These are phyloP conservation scores for Plecturocebus donacophilus DNA, from an alignment of 2,113 vertebrate species.

Conservation along the genomic window DNA sequence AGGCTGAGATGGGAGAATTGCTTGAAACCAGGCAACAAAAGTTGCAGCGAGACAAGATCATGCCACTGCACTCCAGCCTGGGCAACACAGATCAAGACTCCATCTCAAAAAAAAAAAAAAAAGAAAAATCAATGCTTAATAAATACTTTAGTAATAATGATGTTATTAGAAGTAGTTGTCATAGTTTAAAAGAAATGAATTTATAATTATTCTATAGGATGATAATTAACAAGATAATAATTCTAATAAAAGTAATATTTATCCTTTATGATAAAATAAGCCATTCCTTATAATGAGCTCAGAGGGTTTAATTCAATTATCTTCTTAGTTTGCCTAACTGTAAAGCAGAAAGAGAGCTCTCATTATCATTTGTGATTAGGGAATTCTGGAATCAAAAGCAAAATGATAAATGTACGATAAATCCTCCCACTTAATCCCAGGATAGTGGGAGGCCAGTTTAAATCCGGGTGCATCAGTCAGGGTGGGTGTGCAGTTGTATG, in stretches of 20 bases:
- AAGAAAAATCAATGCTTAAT: not conserved
- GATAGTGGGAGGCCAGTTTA: not conserved
- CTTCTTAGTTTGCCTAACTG: not conserved
- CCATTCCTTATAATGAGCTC: not conserved
- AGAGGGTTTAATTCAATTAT: constrained; percentile 34
- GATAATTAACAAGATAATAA: not conserved
- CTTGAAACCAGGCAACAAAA: not conserved
- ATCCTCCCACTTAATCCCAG: not conserved
- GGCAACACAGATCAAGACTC: not conserved
- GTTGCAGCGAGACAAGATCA: not conserved
- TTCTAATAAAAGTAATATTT: not conserved
- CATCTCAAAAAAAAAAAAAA: too few relatives aligned
- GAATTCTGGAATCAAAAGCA: constrained; percentile 21
- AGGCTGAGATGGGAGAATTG: not conserved
- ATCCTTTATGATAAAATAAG: constrained; percentile 8
- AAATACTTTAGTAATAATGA: not conserved
- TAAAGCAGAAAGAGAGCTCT: constrained; percentile 20
- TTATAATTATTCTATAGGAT: constrained; percentile 3
- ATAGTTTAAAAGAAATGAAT: constrained; percentile 33
- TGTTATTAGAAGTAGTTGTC: constrained; percentile 6
- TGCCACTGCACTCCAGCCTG: not conserved
- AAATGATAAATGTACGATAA: not conserved
- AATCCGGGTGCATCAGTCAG: not conserved
- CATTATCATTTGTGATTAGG: constrained; percentile 7
- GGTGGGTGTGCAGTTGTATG: not conserved